Percentiles rank a stretch among this genome's conserved stretches.
These are phyloP conservation scores for Brachyptera putata DNA, from an alignment of 2,888 invertebrate species.

Conservation along the genomic window DNA sequence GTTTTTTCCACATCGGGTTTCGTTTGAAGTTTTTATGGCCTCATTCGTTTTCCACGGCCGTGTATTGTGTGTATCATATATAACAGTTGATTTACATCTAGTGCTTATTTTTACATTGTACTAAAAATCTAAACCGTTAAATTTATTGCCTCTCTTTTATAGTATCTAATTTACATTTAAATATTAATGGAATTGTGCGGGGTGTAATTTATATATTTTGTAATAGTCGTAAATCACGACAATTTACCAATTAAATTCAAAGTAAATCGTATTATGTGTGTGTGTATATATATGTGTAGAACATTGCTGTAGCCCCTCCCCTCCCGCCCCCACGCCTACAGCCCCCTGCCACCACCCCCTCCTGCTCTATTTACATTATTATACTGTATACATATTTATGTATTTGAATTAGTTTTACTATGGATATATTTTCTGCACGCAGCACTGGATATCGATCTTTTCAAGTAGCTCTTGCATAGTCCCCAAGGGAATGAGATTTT, in stretches of 20 bases:
- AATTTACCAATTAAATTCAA: slow-evolving; percentile 19
- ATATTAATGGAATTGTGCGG: slow-evolving; percentile 32
- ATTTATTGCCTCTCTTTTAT: slow-evolving; percentile 31
- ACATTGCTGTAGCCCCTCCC: no score
- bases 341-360: no score
- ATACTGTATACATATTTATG: neutral
- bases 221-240: slow-evolving; percentile 9
- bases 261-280: no score
- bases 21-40: slow-evolving; percentile 30
- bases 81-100: slow-evolving; percentile 31
- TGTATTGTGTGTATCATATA: slow-evolving; percentile 27
- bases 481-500: no score
- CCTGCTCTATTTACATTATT: no score
- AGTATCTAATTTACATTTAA: slow-evolving; percentile 33
- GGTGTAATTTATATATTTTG: slow-evolving; percentile 24
- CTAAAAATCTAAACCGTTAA: slow-evolving; percentile 27
- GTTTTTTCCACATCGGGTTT: neutral
- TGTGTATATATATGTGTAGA: no score
- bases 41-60: slow-evolving; percentile 24
- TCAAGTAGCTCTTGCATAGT: no score
- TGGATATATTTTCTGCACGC: neutral
- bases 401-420: neutral
- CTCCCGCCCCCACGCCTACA: no score
- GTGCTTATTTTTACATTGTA: slow-evolving; percentile 28
- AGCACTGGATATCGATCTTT: neutral